These are phyloP conservation scores for Gymnodraco acuticeps DNA, from an alignment of 2,797 vertebrate species.

Conservation along the genomic window DNA sequence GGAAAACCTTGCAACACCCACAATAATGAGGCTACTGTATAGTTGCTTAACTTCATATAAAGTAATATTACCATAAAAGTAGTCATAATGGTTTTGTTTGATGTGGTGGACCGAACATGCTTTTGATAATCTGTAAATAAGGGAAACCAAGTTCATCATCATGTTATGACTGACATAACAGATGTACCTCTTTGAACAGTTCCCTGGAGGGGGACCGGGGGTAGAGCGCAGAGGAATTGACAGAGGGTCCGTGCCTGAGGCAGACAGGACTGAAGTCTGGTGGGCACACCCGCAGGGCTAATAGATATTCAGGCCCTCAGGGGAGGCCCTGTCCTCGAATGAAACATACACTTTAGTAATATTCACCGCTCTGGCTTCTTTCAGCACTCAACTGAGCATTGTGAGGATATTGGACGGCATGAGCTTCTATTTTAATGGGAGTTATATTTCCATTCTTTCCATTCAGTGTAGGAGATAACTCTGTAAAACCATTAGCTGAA, in stretches of 20 bases:
- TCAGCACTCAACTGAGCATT: slow-evolving; percentile 23
- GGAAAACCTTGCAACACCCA: slow-evolving; percentile 14
- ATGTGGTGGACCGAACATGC: neutral
- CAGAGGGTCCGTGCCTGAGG: slow-evolving; percentile 61
- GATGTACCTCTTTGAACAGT: slow-evolving; percentile 61
- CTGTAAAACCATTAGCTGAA: slow-evolving; percentile 41
- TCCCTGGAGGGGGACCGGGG: slow-evolving; percentile 56
- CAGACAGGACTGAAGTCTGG: slow-evolving; percentile 54
- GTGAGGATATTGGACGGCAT: slow-evolving; percentile 24
- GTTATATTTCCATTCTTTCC: slow-evolving; percentile 18
- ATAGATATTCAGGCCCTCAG: slow-evolving; percentile 55
- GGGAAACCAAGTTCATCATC: slow-evolving; percentile 12
- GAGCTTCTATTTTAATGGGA: slow-evolving; percentile 35
- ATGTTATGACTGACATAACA: slow-evolving; percentile 41
- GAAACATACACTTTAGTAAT: slow-evolving; percentile 58
- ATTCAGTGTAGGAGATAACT: slow-evolving; percentile 4
- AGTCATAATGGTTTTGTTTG: neutral
- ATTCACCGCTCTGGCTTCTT: slow-evolving; percentile 34
- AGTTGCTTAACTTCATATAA: slow-evolving; percentile 34
- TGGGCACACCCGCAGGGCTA: slow-evolving; percentile 69
- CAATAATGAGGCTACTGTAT: slow-evolving; percentile 4
- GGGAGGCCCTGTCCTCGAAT: slow-evolving; percentile 69
- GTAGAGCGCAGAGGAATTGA: slow-evolving; percentile 48
- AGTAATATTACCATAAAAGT: slow-evolving; percentile 8
- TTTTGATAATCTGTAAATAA: slow-evolving; percentile 15